phyloP scores from a whole-genome alignment of 2,797 vertebrate genomes.

The Buceros bicornis region DNA sequence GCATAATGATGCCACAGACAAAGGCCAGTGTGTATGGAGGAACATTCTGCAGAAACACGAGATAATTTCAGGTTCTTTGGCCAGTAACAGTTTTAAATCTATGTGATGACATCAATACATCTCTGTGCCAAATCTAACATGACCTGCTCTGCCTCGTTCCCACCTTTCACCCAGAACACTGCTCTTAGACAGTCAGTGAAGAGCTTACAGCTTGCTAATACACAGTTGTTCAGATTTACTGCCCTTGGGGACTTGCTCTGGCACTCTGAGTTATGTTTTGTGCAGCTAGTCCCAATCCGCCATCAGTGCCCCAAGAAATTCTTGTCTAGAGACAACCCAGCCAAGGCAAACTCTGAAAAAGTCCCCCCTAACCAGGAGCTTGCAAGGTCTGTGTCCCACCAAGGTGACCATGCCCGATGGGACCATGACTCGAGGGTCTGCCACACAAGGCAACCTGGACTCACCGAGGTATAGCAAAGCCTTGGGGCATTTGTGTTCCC shows the following conservation, averaged over 20 bases:
- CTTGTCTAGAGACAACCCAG: background rate
- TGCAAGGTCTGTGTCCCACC: background rate
- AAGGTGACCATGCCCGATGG: background rate
- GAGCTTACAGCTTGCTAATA: background rate
- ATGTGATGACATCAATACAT: background rate
- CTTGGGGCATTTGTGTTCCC: background rate
- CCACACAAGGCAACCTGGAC: background rate
- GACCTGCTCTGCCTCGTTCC: background rate
- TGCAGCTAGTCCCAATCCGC: background rate
- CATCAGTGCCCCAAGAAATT: background rate
- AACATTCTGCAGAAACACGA: background rate
- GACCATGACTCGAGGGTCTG: background rate
- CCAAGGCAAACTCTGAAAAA: background rate
- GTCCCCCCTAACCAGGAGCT: rapidly evolving
- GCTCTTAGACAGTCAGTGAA: background rate
- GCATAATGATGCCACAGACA: background rate
- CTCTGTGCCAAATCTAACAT: background rate
- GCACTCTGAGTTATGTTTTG: background rate
- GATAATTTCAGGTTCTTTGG: background rate
- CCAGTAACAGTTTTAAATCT: background rate
- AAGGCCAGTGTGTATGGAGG: background rate
- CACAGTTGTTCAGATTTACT: background rate
- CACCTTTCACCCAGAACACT: background rate
- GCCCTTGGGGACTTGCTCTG: background rate
- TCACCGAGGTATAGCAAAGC: background rate